A percentile compares a stretch with the other conserved stretches of the same genome.
These are phyloP conservation scores for Vesta saturnalis DNA, from an alignment of 2,888 invertebrate genomes.

Conservation along the genomic window DNA sequence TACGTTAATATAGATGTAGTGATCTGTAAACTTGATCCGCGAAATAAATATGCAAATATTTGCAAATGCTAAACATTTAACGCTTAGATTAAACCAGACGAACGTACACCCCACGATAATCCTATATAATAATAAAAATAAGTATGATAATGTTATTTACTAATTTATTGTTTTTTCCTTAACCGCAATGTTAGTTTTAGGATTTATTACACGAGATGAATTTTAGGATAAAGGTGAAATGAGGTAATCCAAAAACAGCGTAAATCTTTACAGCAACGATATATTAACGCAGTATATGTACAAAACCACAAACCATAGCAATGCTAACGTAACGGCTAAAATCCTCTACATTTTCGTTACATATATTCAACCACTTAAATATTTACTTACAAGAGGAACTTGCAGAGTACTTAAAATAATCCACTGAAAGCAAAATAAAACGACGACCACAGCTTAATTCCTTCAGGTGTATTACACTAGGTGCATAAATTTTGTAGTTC, in stretches of 20 bases:
- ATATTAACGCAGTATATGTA: constrained; percentile 21
- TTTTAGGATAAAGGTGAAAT: constrained; percentile 10
- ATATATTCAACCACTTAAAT: constrained; percentile 53
- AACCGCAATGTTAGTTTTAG: constrained; percentile 1
- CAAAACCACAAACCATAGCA: constrained; percentile 42
- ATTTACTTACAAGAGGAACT: constrained; percentile 57
- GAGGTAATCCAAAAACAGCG: constrained; percentile 26
- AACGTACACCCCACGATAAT: neutral
- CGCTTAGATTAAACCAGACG: constrained; percentile 18
- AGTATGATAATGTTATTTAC: neutral
- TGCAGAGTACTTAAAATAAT: constrained; percentile 56
- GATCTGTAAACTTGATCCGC: constrained; percentile 24
- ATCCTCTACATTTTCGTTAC: constrained; percentile 41
- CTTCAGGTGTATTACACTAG: constrained; percentile 48
- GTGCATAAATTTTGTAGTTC: neutral
- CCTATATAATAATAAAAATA: neutral
- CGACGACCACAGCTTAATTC: constrained; percentile 56
- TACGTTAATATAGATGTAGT: constrained; percentile 22
- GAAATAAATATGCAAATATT: constrained; percentile 35
- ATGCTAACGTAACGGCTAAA: constrained; percentile 38
- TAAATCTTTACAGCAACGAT: constrained; percentile 22
- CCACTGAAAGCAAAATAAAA: constrained; percentile 55
- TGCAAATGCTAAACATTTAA: constrained; percentile 23
- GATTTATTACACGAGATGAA: constrained; percentile 1
- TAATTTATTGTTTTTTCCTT: neutral